phyloP scores from a whole-genome alignment of 2,888 invertebrate species.

The Torymus tubicola region DNA sequence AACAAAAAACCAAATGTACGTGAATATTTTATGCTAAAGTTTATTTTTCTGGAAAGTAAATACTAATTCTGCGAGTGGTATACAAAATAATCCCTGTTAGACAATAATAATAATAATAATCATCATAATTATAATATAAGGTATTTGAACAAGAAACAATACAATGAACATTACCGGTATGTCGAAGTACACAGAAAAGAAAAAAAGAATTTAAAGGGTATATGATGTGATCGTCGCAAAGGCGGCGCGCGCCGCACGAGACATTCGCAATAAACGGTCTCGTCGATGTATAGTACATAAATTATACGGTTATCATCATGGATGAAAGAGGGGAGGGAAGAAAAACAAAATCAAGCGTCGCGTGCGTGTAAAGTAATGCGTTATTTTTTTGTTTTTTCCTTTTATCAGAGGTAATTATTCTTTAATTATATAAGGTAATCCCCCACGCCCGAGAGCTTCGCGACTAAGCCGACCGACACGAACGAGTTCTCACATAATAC shows the following conservation, averaged over 20 bases:
- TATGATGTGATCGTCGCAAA: slow-evolving; percentile 29
- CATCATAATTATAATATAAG: too few species aligned
- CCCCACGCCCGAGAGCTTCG: slow-evolving; percentile 15
- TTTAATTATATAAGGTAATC: slow-evolving; percentile 27
- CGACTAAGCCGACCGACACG: neutral
- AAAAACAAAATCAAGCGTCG: slow-evolving; percentile 32
- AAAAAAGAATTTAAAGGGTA: too few species aligned
- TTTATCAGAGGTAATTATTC: slow-evolving; percentile 48
- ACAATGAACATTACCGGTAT: slow-evolving; percentile 40
- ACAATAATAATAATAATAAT: slow-evolving; percentile 47
- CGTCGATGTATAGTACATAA: neutral
- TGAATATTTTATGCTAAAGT: slow-evolving; percentile 64
- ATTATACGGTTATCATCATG: slow-evolving; percentile 30
- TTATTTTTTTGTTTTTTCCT: neutral
- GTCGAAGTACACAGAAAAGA: slow-evolving; percentile 24
- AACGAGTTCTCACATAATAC: slow-evolving; percentile 45
- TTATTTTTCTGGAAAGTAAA: slow-evolving; percentile 67
- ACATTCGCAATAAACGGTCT: too few species aligned
- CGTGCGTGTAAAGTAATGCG: slow-evolving; percentile 38
- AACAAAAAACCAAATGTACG: neutral
- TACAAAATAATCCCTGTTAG: slow-evolving; percentile 66
- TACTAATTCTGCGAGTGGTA: slow-evolving; percentile 62
- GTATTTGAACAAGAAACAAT: slow-evolving; percentile 30
- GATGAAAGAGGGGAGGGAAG: neutral
- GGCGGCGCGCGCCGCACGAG: neutral